Evolutionary conservation across 1,140 invertebrate genomes (phyloP), one percentile per base, ranked within the genome.

Genomic region (Papilio machaon): DNA sequence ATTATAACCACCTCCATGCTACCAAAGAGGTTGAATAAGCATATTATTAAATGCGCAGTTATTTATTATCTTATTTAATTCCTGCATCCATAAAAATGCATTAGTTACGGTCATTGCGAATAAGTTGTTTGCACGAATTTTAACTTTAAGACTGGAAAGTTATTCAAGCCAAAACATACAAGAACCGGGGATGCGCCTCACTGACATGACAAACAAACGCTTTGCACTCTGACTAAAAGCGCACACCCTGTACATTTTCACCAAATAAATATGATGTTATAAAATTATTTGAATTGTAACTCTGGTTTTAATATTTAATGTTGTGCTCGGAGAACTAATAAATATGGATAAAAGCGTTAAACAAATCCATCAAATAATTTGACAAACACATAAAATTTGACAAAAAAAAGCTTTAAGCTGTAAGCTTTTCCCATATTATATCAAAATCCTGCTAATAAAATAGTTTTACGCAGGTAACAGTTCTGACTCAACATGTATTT

Each of bases 141-240:
- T 52, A 47, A 47, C 46, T 47, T 38, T 75, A 52, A 17, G 73
- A 46, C 9, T 75, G 46, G 73, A 49, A 49, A 49, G 73, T 75
- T 52, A 75, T 52, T 52, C 73, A 52, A 52, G n/a, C 73, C 73
- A 52, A 75, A 75, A 75, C 19, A 75, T 15, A 75, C 73, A 75
- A 78, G 54, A 78, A 46, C 13, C 76, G 54, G 76, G 23, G 76
- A 78, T 78, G 54, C 17, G 76, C 76, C 52, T 78, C 76, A 35
- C 8, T 79, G 77, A n/a, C 58, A 64, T 0, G 8, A 64, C 77
- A 79, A 79, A 79, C n/a, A 79, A 46, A 67, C 58, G 77, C 46
- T 23, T 38, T 79, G 35, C n/a, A 46, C 60, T 19, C 30, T 23
- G 30, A 67, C 64, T 67, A 35, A 67, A 67, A 67, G 64, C 64